phyloP scores from a whole-genome alignment of 2,113 vertebrate species.

The Laticauda laticaudata region DNA sequence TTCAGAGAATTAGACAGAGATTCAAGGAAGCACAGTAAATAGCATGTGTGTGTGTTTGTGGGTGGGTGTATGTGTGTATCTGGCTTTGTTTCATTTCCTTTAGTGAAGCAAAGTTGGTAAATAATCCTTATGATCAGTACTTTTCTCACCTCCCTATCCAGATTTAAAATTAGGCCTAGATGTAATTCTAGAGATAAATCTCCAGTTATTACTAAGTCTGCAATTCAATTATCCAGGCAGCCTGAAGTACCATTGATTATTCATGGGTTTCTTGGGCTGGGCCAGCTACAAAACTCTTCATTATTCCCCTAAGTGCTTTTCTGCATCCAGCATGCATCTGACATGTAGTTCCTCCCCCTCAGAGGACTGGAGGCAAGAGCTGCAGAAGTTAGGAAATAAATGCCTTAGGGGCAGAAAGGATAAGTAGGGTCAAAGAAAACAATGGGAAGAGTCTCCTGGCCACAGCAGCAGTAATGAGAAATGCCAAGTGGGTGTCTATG shows the following conservation, averaged over 20 bases:
- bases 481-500: not conserved
- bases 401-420: not conserved
- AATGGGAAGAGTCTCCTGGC: not conserved
- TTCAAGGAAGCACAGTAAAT: conserved; percentile 29
- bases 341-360: conserved; percentile 33
- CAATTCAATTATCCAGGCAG: conserved; percentile 64
- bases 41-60: not conserved
- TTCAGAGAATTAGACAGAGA: conserved; percentile 10
- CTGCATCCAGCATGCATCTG: conserved; percentile 45
- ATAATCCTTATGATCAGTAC: conserved; percentile 46
- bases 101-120: conserved; percentile 44
- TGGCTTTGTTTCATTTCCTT: conserved; percentile 48
- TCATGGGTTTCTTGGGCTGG: conserved; percentile 63
- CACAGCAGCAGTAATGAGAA: not conserved
- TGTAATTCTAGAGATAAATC: conserved; percentile 58
- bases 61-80: conserved; percentile 14
- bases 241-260: conserved; percentile 69
- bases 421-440: conserved; percentile 1
- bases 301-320: conserved; percentile 62
- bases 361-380: not conserved
- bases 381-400: not conserved
- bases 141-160: conserved; percentile 51
- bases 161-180: conserved; percentile 48
- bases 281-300: conserved; percentile 58
- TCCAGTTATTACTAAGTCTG: conserved; percentile 64